These are phyloP conservation scores for Tachina lurida DNA, from an alignment of 2,888 invertebrate species.

Conservation along the genomic window DNA sequence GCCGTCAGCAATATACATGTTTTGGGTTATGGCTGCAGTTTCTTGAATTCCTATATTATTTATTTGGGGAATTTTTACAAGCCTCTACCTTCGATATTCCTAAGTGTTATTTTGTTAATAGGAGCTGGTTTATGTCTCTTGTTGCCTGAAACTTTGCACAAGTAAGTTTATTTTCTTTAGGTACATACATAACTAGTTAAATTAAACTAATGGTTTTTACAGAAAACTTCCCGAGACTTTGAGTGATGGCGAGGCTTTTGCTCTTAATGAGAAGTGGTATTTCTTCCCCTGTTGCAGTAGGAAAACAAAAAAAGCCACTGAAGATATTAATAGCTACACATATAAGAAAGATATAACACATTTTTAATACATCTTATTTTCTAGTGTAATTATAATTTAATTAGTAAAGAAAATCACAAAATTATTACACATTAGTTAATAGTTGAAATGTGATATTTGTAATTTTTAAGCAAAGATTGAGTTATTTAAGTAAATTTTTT, in stretches of 20 bases:
- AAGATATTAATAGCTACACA: neutral
- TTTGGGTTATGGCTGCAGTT: conserved; percentile 85
- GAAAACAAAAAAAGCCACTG: neutral
- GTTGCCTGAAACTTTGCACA: conserved; percentile 85
- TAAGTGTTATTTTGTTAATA: conserved; percentile 83
- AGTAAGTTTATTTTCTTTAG: conserved; percentile 74
- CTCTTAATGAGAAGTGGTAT: conserved; percentile 83
- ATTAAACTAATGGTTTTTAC: neutral
- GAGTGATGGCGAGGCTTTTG: conserved; percentile 85
- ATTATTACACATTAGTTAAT: conserved; percentile 14
- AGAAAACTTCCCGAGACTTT: conserved; percentile 85
- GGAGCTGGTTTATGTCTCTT: conserved; percentile 85
- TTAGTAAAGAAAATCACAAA: neutral
- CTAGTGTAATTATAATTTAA: neutral
- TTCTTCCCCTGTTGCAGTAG: conserved; percentile 83
- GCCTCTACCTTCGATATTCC: conserved; percentile 84
- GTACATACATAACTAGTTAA: neutral
- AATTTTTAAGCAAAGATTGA: neutral
- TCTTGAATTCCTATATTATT: conserved; percentile 85
- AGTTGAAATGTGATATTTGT: neutral
- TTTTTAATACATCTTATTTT: conserved; percentile 20
- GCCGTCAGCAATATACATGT: conserved; percentile 86
- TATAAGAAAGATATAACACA: conserved; percentile 34
- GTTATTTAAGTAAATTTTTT: no score
- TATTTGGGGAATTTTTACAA: conserved; percentile 83